Conservation (phyloP, 2,113 vertebrate species). For the Motacilla alba region DNA sequence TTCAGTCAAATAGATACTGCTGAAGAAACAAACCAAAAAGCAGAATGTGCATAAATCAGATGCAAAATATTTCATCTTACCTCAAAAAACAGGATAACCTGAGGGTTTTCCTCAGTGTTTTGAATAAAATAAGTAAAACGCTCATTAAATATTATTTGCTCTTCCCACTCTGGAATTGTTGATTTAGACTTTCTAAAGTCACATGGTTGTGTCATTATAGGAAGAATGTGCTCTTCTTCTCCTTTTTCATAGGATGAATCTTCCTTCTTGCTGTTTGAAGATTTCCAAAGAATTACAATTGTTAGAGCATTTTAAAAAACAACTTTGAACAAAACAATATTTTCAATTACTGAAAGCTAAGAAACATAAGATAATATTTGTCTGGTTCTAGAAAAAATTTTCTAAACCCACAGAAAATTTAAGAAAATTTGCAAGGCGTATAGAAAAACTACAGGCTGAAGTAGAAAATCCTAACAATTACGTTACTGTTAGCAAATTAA, state of each 20-base stretch:
- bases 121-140: slow-evolving; percentile 86
- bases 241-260: slow-evolving; percentile 88
- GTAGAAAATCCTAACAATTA: background rate
- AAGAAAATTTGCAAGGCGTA: background rate
- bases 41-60: background rate
- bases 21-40: background rate
- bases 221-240: slow-evolving; percentile 82
- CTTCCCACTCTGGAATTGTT: slow-evolving; percentile 90
- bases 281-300: slow-evolving; percentile 3
- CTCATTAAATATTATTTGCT: slow-evolving; percentile 95
- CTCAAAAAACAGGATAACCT: slow-evolving; percentile 90
- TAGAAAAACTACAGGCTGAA: background rate
- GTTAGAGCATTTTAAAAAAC: background rate
- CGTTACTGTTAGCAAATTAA: background rate
- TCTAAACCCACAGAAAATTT: background rate
- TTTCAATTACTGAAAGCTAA: background rate
- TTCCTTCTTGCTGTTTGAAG: slow-evolving; percentile 75
- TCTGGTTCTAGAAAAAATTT: background rate
- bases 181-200: slow-evolving; percentile 90
- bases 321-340: background rate
- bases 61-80: slow-evolving; percentile 69
- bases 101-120: slow-evolving; percentile 76
- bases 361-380: background rate
- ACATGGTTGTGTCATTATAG: slow-evolving; percentile 90
- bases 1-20: background rate